phyloP scores from a whole-genome alignment of 2,113 vertebrate species.

The Pampusana beccarii region DNA sequence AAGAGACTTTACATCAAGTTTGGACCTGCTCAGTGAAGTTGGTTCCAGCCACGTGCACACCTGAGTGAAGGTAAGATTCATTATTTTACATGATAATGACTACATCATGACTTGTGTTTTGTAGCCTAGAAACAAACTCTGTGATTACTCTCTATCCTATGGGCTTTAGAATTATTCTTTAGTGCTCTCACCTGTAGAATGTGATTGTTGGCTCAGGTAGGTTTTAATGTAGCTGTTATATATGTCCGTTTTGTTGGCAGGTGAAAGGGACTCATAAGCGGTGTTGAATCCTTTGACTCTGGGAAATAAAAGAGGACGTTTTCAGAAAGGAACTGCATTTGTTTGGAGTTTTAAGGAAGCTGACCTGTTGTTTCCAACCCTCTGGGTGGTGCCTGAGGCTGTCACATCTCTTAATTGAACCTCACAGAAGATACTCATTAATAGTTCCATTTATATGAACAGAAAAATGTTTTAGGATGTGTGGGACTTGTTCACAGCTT shows the following conservation, averaged over 20 bases:
- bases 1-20: background rate
- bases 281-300: constrained; percentile 15
- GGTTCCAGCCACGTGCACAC: background rate
- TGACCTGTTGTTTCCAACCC: background rate
- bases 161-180: background rate
- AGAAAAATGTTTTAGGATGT: background rate
- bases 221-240: background rate
- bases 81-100: no score
- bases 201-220: background rate
- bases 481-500: background rate
- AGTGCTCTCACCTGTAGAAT: background rate
- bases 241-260: background rate
- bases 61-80: background rate
- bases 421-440: background rate
- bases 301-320: background rate
- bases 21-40: background rate
- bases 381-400: background rate
- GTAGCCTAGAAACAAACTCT: background rate
- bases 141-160: background rate
- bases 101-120: background rate
- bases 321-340: background rate
- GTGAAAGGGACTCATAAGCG: background rate
- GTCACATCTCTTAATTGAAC: background rate
- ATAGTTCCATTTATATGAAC: background rate
- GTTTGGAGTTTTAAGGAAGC: background rate